Conservation (phyloP, 2,797 vertebrate genomes). For the Argyrosomus regius region DNA sequence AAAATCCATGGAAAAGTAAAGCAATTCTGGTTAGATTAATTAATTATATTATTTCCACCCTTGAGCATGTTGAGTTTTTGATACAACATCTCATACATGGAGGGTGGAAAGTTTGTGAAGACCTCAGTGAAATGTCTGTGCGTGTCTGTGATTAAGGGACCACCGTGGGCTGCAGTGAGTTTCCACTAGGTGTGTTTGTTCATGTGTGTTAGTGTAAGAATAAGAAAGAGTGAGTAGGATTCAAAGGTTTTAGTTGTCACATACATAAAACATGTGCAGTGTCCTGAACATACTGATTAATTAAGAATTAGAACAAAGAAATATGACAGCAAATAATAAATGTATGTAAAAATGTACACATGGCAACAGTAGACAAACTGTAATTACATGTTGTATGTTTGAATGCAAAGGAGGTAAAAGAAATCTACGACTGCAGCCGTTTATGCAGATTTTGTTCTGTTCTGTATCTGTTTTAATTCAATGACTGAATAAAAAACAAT, state of each 20-base stretch:
- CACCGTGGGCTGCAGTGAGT: background rate
- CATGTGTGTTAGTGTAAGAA: conserved; percentile 10
- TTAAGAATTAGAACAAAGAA: background rate
- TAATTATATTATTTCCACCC: conserved; percentile 14
- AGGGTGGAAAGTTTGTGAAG: conserved; percentile 14
- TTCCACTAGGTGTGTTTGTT: background rate
- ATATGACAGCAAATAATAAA: background rate
- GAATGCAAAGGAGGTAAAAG: background rate
- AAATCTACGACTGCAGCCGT: background rate
- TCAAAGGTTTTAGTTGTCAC: conserved; percentile 10
- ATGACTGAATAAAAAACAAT: background rate
- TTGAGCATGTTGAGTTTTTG: conserved; percentile 5
- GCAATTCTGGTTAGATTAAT: conserved; percentile 6
- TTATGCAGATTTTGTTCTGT: background rate
- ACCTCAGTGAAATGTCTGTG: background rate
- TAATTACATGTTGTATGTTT: background rate
- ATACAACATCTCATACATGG: conserved; percentile 8
- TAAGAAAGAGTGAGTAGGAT: background rate
- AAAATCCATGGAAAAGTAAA: background rate
- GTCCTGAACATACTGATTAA: background rate
- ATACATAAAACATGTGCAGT: background rate
- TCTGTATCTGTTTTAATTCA: background rate
- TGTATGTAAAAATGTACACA: background rate
- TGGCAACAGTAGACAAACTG: background rate
- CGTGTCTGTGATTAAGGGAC: conserved; percentile 1